A percentile compares a stretch with the other conserved stretches of the same genome.
phyloP scores from a whole-genome alignment of 2,113 vertebrate genomes.

The Apteryx mantelli region DNA sequence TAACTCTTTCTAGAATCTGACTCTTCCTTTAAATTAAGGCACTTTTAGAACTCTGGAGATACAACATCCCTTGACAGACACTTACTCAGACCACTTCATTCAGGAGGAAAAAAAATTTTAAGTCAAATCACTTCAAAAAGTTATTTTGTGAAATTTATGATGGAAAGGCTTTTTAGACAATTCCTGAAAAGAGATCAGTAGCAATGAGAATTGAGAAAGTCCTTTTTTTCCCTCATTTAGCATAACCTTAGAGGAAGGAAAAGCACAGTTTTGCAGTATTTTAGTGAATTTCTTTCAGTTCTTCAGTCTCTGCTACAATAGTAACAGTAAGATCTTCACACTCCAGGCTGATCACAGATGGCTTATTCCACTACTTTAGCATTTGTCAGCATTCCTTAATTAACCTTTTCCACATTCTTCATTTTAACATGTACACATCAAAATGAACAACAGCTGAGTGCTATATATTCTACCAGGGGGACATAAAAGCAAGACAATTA shows the following conservation, averaged over 20 bases:
- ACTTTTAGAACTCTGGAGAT: background rate
- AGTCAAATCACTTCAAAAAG: background rate
- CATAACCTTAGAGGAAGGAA: background rate
- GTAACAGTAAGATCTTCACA: background rate
- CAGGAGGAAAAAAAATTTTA: background rate
- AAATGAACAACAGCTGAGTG: background rate
- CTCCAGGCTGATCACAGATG: background rate
- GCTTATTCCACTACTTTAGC: background rate
- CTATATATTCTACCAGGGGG: background rate
- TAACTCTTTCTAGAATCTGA: background rate
- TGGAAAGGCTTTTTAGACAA: background rate
- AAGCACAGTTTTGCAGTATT: background rate
- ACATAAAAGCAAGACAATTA: background rate
- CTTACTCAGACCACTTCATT: background rate
- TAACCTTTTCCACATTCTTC: background rate
- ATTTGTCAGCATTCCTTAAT: background rate
- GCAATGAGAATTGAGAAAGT: background rate
- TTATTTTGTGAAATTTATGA: too few species aligned
- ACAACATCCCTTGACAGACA: background rate
- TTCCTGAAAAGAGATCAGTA: background rate
- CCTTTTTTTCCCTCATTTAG: background rate
- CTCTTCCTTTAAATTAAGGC: background rate
- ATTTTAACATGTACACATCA: background rate
- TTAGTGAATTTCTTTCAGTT: background rate
- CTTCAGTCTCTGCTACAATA: background rate